Percentiles rank a stretch among this genome's conserved stretches.
Evolutionary conservation across 2,888 invertebrate species (phyloP).

Genomic region (Apamea crenata): DNA sequence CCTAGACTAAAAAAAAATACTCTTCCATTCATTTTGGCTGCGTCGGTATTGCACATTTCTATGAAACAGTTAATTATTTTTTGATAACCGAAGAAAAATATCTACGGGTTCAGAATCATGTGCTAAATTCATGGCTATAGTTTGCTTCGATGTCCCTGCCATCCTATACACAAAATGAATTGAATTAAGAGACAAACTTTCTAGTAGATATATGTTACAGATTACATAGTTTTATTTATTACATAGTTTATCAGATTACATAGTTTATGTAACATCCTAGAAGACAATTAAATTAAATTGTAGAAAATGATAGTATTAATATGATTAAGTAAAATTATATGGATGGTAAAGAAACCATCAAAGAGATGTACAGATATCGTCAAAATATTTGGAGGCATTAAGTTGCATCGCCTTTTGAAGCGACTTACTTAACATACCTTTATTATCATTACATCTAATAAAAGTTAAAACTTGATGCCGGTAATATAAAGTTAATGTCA

Average conservation of each 20-base stretch:
- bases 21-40: not conserved
- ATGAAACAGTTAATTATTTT: too few species aligned
- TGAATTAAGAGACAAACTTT: constrained; percentile 14
- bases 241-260: too few species aligned
- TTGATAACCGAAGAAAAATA: too few species aligned
- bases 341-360: constrained; percentile 35
- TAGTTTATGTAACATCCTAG: too few species aligned
- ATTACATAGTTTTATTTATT: constrained; percentile 28
- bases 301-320: constrained; percentile 30
- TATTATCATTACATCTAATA: constrained; percentile 60
- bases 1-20: not conserved
- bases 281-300: constrained; percentile 35
- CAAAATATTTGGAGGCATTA: constrained; percentile 48
- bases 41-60: too few species aligned
- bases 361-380: constrained; percentile 51
- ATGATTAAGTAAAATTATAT: constrained; percentile 55
- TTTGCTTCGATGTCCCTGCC: too few species aligned
- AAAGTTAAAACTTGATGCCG: constrained; percentile 37
- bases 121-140: not conserved
- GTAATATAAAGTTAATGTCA: constrained; percentile 53
- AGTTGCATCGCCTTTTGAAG: constrained; percentile 31
- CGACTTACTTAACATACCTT: constrained; percentile 58
- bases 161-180: not conserved
- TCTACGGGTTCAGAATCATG: not conserved
- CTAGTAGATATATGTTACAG: constrained; percentile 20